Percentiles rank a stretch among this genome's conserved stretches.
These are phyloP conservation scores for Phrixothrix hirtus DNA, from an alignment of 2,888 invertebrate genomes.

Conservation along the genomic window DNA sequence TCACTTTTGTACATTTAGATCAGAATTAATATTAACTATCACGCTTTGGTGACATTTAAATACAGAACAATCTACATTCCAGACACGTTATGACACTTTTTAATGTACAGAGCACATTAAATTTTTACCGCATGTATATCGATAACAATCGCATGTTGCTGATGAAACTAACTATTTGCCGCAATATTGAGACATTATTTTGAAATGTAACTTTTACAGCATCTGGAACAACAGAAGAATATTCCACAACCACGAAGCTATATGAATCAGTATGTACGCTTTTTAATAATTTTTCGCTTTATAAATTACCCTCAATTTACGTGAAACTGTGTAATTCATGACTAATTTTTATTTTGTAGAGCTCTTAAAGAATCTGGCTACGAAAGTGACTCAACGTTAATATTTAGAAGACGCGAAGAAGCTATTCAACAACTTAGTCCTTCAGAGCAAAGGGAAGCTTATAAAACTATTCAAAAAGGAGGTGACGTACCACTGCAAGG, in stretches of 20 bases:
- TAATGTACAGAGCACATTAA: too few species aligned
- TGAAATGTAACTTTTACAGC: conserved; percentile 57
- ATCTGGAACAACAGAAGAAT: conserved; percentile 71
- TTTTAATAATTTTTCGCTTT: too few species aligned
- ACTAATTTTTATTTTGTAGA: conserved; percentile 57
- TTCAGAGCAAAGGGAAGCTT: conserved; percentile 81
- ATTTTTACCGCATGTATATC: too few species aligned
- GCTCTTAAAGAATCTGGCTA: conserved; percentile 89
- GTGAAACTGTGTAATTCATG: too few species aligned
- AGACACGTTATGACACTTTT: too few species aligned
- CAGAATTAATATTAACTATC: too few species aligned
- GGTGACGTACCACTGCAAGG: conserved; percentile 94
- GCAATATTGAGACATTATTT: too few species aligned
- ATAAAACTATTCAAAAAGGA: conserved; percentile 87
- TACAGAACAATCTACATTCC: too few species aligned
- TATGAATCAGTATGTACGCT: conserved; percentile 73
- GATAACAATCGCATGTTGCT: conserved; percentile 2
- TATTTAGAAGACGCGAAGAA: conserved; percentile 75
- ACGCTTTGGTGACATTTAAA: too few species aligned
- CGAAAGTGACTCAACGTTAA: conserved; percentile 86
- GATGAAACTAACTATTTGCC: too few species aligned
- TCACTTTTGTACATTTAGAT: neutral
- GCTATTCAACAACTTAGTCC: conserved; percentile 72
- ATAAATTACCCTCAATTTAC: neutral
- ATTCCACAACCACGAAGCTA: conserved; percentile 73